Evolutionary conservation across 2,888 invertebrate species (phyloP).

Genomic region (Didymodactylos carnosus): DNA sequence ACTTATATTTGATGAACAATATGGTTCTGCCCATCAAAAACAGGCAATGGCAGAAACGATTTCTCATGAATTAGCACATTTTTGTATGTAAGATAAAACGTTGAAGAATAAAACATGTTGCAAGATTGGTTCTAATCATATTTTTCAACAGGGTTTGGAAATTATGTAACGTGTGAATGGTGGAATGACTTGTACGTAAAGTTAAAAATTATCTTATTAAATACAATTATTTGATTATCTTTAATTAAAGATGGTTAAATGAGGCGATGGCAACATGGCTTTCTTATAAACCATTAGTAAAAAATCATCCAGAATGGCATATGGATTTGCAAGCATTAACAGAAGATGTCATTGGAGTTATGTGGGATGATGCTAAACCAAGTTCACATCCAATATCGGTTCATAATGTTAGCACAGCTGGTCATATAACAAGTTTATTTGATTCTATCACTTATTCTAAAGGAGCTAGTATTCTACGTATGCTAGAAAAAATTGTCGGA

Average conservation of each 20-base stretch:
- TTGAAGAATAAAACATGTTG: not conserved
- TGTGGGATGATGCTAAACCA: constrained; percentile 10
- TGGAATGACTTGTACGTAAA: no score
- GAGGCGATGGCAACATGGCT: constrained; percentile 12
- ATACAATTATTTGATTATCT: not conserved
- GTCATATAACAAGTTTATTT: constrained; percentile 7
- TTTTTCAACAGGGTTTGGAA: not conserved
- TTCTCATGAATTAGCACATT: constrained; percentile 9
- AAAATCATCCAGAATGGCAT: constrained; percentile 4
- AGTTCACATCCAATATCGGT: constrained; percentile 1
- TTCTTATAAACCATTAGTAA: constrained; percentile 3
- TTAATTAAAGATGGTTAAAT: constrained; percentile 8
- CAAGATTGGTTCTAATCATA: not conserved
- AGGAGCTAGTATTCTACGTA: constrained; percentile 7
- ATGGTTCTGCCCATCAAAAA: constrained; percentile 1
- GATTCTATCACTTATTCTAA: constrained; percentile 13
- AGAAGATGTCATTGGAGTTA: constrained; percentile 6
- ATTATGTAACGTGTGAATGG: constrained; percentile 14
- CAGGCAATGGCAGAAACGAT: constrained; percentile 4
- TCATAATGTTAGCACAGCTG: constrained; percentile 1
- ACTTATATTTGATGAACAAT: not conserved
- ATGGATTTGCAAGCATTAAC: constrained; percentile 9
- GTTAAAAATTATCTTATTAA: no score
- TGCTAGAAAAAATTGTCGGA: constrained; percentile 11
- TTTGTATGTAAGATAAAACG: not conserved